Evolutionary conservation across 2,113 vertebrate species (phyloP), one percentile per base, ranked within the genome.

Genomic region (Capreolus pygargus): DNA sequence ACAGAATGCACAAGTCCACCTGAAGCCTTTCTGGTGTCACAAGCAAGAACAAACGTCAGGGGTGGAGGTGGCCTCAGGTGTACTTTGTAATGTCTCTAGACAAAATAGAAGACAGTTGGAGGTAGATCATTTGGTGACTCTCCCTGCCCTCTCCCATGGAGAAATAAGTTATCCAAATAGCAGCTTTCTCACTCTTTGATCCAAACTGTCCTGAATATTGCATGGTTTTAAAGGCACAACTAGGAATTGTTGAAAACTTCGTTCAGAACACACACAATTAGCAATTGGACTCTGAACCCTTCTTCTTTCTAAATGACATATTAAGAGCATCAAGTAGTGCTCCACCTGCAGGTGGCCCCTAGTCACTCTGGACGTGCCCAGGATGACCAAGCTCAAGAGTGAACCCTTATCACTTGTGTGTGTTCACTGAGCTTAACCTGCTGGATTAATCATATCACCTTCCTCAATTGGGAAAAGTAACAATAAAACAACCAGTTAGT

Each of bases 91-190:
- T 97, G 98, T 99, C 98, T 99, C 98, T 98, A 99, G 98, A 99
- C 98, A 99, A 99, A 99, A 99, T 97, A 98, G 98, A 99, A 99
- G 98, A 98, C 98, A 99, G 98, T 98, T 99, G 99, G 99, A 99
- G 99, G 99, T 99, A 99, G 99, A 99, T 98, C 98, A 98, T 98
- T 99, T 98, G 98, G 98, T 98, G 99, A 99, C 98, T 98, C 97
- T 97, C 87, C 94, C 89, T 96, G 91, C 27, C 91, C 86, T 58
- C 92, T 90, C 95, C 94, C 90, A 92, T n/a, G 95, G 95, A 96
- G 91, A 97, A 97, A 95, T 97, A 98, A 98, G 98, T 98, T 98
- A 98, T 76, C 93, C 74, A 54, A 98, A 98, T 98, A 99, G 99
- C 99, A 99, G 98, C 98, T 98, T 98, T 98, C 98, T 98, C 98